Conservation (phyloP, 2,113 vertebrate species). For the Ramphastos sulfuratus region DNA sequence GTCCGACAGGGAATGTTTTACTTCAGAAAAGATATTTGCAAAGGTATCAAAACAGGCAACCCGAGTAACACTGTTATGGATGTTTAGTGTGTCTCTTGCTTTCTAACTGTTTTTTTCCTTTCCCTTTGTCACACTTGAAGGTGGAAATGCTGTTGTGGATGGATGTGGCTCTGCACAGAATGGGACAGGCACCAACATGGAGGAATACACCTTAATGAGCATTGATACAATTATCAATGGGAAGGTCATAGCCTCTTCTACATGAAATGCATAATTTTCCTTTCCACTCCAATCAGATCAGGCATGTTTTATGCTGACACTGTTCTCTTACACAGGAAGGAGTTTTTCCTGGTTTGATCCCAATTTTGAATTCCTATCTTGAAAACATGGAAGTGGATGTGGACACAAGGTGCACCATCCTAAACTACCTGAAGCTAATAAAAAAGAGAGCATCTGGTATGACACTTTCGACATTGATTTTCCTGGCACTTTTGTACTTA, state of each 20-base stretch:
- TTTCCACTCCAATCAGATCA: neutral
- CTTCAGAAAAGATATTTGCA: conserved; percentile 95
- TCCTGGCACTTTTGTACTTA: neutral
- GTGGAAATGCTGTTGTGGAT: conserved; percentile 86
- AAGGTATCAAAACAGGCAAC: conserved; percentile 76
- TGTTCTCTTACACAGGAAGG: conserved; percentile 83
- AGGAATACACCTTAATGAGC: conserved; percentile 93
- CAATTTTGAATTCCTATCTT: conserved; percentile 95
- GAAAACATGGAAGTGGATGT: conserved; percentile 99
- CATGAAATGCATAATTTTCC: neutral
- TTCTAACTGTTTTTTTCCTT: neutral
- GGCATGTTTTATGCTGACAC: neutral
- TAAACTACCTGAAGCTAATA: conserved; percentile 97
- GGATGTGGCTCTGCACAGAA: conserved; percentile 80
- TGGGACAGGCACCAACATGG: conserved; percentile 72
- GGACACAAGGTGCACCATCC: conserved; percentile 95
- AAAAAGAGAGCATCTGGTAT: conserved; percentile 97
- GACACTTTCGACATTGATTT: neutral
- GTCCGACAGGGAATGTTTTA: conserved; percentile 93
- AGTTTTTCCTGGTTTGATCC: conserved; percentile 94
- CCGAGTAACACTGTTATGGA: neutral
- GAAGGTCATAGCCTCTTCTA: conserved; percentile 79
- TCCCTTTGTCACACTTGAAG: conserved; percentile 57
- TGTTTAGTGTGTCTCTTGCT: neutral
- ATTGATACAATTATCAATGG: conserved; percentile 99